Evolutionary conservation across 2,888 invertebrate species (phyloP).

Genomic region (Drosophila infuscata): DNA sequence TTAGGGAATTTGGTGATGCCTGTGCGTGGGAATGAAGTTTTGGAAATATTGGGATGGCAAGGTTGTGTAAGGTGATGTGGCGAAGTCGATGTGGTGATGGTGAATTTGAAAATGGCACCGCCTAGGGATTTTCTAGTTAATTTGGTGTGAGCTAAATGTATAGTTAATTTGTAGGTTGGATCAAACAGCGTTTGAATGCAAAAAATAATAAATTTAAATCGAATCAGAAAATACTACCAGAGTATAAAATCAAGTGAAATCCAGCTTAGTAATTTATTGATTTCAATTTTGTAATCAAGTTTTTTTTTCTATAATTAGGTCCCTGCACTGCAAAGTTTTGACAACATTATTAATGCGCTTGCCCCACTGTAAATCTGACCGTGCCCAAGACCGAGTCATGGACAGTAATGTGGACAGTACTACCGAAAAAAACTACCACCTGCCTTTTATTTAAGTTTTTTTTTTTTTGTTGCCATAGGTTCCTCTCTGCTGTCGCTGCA

Average conservation of each 20-base stretch:
- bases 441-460: slow-evolving; percentile 77
- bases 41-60: slow-evolving; percentile 10
- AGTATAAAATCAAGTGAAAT: background rate
- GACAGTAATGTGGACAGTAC: slow-evolving; percentile 68
- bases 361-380: slow-evolving; percentile 81
- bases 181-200: slow-evolving; percentile 6
- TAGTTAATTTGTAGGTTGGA: background rate
- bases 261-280: background rate
- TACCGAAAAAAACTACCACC: slow-evolving; percentile 82
- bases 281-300: accelerated
- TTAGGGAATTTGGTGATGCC: slow-evolving; percentile 3
- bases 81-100: background rate
- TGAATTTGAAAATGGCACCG: background rate
- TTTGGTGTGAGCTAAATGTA: background rate
- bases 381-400: slow-evolving; percentile 67
- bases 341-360: background rate
- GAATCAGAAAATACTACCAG: background rate
- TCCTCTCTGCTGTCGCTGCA: slow-evolving; percentile 34
- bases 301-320: background rate
- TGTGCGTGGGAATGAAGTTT: slow-evolving; percentile 36
- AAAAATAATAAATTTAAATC: background rate
- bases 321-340: background rate
- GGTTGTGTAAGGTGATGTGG: slow-evolving; percentile 23
- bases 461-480: slow-evolving; percentile 61
- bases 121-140: slow-evolving; percentile 20